Base-by-base conservation (phyloP, 1,140 invertebrate species). In the Anadara kagoshimensis region DNA sequence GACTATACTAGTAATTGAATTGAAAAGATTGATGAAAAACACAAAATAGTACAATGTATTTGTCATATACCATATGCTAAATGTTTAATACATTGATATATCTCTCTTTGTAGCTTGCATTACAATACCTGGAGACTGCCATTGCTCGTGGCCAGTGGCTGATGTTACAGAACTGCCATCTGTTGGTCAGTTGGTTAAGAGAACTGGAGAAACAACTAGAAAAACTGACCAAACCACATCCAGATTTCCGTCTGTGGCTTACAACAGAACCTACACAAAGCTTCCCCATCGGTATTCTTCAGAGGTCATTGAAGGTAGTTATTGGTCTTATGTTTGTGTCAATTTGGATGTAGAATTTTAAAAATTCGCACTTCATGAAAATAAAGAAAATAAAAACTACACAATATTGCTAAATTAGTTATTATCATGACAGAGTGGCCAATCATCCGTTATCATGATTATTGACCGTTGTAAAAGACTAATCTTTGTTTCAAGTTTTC, bases 181-280 rank as follows among this genome's bases (percentile, higher is more conserved):
- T 97, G 64, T 63, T 80, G 44, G 90, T 96, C 0, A 90, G 90
- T n/a, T 97, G 96, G 90, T 91, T 96, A 0, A 91, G 91, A 29
- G 92, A 93, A 54, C 87, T 97, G 56, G 95, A 97, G 86, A 96
- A 96, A 84, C 90, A 93, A 73, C 86, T 97, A 51, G 95, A 96
- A 78, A 91, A 93, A 78, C 91, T 95, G 65, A 92, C 89, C 54
- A 94, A 93, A 79, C 94, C 94, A 0, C 95, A 97, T 91, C 93
- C 94, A 0, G 94, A 97, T 86, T 97, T 97, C 87, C 90, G 96
- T n/a, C 89, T 98, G 0, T 98, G 96, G 96, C 88, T 98, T 36
- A 97, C 95, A 1, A 97, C 95, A 0, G 95, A 97, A 85, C 94
- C 95, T 0, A 94, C 93, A 0, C 92, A 93, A 0, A 91, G 91